These are phyloP conservation scores for Drosophila grimshawi DNA, from an alignment of 1,140 invertebrate species.

Conservation along the genomic window DNA sequence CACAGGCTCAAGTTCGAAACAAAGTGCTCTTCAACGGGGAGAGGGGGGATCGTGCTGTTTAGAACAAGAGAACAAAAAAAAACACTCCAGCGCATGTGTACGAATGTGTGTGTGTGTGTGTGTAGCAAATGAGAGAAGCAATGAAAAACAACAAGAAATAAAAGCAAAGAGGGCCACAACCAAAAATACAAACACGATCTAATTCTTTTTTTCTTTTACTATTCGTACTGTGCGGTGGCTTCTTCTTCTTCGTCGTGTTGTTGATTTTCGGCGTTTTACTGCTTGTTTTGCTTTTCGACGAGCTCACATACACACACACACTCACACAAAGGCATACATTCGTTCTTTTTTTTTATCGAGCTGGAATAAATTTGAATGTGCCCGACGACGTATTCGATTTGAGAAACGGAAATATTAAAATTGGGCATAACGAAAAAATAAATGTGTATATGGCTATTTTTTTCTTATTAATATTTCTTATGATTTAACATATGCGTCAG, in stretches of 20 bases:
- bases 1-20: slow-evolving; percentile 18
- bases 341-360: slow-evolving; percentile 48
- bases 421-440: slow-evolving; percentile 40
- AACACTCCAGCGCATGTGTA: not conserved
- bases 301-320: not conserved
- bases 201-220: slow-evolving; percentile 33
- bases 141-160: slow-evolving; percentile 49
- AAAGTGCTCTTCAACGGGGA: not conserved
- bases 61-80: slow-evolving; percentile 1
- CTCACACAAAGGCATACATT: not conserved
- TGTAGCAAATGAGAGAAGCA: slow-evolving; percentile 15
- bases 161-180: slow-evolving; percentile 36
- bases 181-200: slow-evolving; percentile 51
- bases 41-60: slow-evolving; percentile 20
- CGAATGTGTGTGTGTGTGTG: not conserved
- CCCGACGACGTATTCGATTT: slow-evolving; percentile 35
- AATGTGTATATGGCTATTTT: slow-evolving; percentile 1
- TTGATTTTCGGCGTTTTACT: slow-evolving; percentile 10
- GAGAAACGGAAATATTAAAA: slow-evolving; percentile 54
- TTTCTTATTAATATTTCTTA: not conserved
- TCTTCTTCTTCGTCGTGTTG: slow-evolving; percentile 18
- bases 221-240: slow-evolving; percentile 5
- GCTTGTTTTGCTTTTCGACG: slow-evolving; percentile 26
- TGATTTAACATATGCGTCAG: slow-evolving; percentile 18
- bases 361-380: slow-evolving; percentile 51